Base-by-base conservation (phyloP, 2,797 vertebrate species). In the Sebastes minor region DNA sequence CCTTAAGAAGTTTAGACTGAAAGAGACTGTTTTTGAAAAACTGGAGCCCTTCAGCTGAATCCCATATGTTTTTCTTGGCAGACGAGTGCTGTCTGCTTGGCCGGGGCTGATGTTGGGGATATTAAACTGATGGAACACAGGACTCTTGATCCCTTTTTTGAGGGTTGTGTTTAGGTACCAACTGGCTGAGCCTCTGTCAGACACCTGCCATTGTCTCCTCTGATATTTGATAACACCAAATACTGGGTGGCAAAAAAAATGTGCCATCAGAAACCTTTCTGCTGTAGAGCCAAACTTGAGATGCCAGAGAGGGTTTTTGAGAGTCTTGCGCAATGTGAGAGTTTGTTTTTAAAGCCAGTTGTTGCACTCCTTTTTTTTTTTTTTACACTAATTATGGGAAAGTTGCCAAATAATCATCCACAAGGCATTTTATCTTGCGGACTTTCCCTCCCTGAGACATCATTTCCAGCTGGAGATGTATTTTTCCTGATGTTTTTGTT, bases 31-130 rank as follows among this genome's bases (percentile, higher is more conserved):
- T 96, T 93, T 97, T 95, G 94, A 96, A 95, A 88, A 97, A 91
- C 95, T 94, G 94, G 91, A 95, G 94, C 96, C 95, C 93, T 94
- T 92, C 93, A 92, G 95, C 96, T 96, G 89, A 96, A 95, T 95
- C 96, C 96, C 96, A 92, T 91, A 91, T 99, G 97, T 99, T 98
- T 97, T 96, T 94, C 87, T 99, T 99, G 98, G 98, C 98, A 93
- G 88, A 53, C n/a, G n/a, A 28, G 81, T 78, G 82, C 91, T 95
- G 97, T 99, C 98, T 98, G 96, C 97, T 95, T 94, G 95, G 97
- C 97, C n/a, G 68, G 81, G 86, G 91, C 94, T 85, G 93, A 96
- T 93, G 94, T 95, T 88, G 95, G 95, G 96, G 96, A 96, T 96
- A 96, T 96, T 96, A 96, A 96, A 95, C 89, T 90, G 96, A 96